Conservation (phyloP, 92 coral and sea anemone genomes). For the Epizoanthus rinbou region DNA sequence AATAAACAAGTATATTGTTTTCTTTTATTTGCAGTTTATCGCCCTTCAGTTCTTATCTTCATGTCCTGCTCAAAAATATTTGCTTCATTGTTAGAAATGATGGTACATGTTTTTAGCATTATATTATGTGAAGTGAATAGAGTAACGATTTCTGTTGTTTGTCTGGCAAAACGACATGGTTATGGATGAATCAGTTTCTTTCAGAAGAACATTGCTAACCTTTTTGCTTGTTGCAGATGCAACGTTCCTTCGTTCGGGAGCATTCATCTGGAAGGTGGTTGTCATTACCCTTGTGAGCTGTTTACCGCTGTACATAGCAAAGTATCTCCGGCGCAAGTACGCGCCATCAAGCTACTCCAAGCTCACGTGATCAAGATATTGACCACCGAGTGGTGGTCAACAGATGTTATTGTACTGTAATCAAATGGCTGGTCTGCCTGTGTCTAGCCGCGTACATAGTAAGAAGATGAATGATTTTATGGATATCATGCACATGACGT, state of each 20-base stretch:
- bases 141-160: background rate
- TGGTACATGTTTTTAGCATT: too few relatives aligned
- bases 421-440: too few relatives aligned
- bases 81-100: too few relatives aligned
- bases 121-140: background rate
- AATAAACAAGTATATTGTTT: too few relatives aligned
- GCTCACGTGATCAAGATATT: slow-evolving; percentile 65
- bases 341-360: slow-evolving; percentile 99
- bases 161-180: background rate
- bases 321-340: slow-evolving; percentile 89
- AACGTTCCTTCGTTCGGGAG: slow-evolving; percentile 73
- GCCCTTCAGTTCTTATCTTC: too few relatives aligned
- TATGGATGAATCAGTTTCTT: background rate
- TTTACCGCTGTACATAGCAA: slow-evolving; percentile 92
- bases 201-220: too few relatives aligned
- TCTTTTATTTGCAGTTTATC: too few relatives aligned
- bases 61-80: too few relatives aligned
- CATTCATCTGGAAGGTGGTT: slow-evolving; percentile 94
- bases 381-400: background rate
- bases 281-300: slow-evolving; percentile 97
- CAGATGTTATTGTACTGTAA: background rate
- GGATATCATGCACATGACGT: too few relatives aligned
- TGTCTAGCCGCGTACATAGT: too few relatives aligned
- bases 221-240: slow-evolving; percentile 67
- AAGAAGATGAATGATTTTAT: too few relatives aligned